Base-by-base conservation (phyloP, 2,113 vertebrate genomes). In the Anolis carolinensis region DNA sequence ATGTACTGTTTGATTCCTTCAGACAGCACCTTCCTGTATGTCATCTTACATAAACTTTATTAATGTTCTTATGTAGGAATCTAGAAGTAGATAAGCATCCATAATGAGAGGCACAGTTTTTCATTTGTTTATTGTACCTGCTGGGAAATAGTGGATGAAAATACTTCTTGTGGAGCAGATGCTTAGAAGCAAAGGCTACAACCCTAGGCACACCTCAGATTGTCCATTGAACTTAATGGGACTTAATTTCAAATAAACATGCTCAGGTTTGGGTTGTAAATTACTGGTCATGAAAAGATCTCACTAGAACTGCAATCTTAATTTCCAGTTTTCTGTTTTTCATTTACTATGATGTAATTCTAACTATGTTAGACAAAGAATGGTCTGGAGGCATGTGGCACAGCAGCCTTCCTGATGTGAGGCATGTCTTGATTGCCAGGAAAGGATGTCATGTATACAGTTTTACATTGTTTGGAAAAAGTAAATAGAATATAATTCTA, bases 311-410 rank as follows among this genome's bases (percentile, higher is more conserved):
- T 62, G 70, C 6, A 88, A 32, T 27, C 25, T 81, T 71, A 88
- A 87, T 55, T 48, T 88, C 50, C 1, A 0, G 88, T 48, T 83
- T 91, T 87, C 32, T 74, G 18, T 65, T 59, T 21, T 34, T 73
- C 8, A 70, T 21, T 7, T 65, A 74, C n/a, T 10, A 59, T 84
- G 14, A 25, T 92, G 76, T 84, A 77, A 48, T 55, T 34, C 34
- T 79, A 63, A 30, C 23, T 81, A 30, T 81, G 7, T 16, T 25
- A 14, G 5, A 13, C 2, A 81, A 14, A 25, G 36, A 25, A 44
- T 81, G 25, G 14, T 63, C 62, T 80, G 36, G 39, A 65, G 20
- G 62, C 36, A 16, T 4, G 27, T 80, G 59, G 39, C 44, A 5
- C 32, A n/a, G n/a, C n/a, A n/a, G n/a, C n/a, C n/a, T n/a, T n/a